A percentile compares a stretch with the other conserved stretches of the same genome.
phyloP scores from a whole-genome alignment of 2,797 vertebrate species.

The Carcharodon carcharias region DNA sequence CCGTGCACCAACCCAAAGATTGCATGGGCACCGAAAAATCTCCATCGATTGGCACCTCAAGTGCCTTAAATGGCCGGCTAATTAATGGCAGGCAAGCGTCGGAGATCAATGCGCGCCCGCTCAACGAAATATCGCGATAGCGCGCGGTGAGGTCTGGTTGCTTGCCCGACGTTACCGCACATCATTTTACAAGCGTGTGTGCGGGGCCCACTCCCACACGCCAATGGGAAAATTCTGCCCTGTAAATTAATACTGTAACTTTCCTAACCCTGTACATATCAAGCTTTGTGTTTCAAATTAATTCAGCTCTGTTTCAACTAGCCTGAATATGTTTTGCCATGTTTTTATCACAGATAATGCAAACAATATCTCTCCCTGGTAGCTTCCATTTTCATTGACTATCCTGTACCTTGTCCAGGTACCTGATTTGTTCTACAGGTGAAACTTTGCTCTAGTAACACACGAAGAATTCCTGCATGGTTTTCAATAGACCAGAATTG shows the following conservation, averaged over 20 bases:
- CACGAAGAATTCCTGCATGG: neutral
- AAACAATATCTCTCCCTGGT: neutral
- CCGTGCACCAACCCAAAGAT: no score
- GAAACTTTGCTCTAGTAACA: neutral
- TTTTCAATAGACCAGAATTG: neutral
- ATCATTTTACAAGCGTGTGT: no score
- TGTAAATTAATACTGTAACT: neutral
- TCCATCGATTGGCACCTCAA: no score
- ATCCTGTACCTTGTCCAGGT: neutral
- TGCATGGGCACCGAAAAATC: no score
- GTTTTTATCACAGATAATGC: neutral
- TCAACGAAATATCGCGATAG: no score
- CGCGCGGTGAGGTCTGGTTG: no score
- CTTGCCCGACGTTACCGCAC: no score
- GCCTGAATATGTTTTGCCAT: neutral
- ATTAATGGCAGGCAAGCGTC: no score
- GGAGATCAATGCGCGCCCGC: no score
- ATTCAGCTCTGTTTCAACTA: neutral
- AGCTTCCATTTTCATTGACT: neutral
- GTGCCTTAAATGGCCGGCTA: no score
- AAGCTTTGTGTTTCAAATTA: neutral
- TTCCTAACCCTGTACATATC: neutral
- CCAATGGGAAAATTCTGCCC: no score
- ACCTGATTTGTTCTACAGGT: neutral
- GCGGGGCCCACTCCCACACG: no score